Evolutionary conservation across 1,140 invertebrate genomes (phyloP).

Genomic region (Orchestia grillus): DNA sequence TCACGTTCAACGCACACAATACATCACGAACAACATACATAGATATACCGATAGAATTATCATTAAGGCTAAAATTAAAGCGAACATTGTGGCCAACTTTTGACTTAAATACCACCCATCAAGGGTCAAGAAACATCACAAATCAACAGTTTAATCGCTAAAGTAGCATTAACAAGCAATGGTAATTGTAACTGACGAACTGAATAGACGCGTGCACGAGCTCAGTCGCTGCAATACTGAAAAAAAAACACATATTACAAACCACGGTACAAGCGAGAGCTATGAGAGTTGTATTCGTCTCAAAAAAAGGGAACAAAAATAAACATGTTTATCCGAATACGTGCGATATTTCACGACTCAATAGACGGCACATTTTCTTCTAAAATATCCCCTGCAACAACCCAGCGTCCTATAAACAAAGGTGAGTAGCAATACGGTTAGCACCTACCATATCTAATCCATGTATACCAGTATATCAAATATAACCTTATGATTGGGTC

Average conservation of each 20-base stretch:
- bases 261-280: neutral
- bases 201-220: neutral
- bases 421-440: too few species aligned
- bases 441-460: too few species aligned
- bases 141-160: neutral
- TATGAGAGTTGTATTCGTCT: neutral
- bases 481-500: too few species aligned
- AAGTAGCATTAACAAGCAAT: neutral
- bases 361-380: too few species aligned
- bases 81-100: neutral
- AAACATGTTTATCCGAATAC: too few species aligned
- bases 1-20: neutral
- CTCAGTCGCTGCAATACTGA: neutral
- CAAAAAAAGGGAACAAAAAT: neutral
- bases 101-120: neutral
- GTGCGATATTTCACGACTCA: too few species aligned
- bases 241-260: neutral
- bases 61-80: conserved; percentile 2
- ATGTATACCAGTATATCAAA: too few species aligned
- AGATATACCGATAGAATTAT: neutral
- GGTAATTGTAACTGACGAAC: neutral
- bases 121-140: neutral
- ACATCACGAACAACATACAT: neutral
- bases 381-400: too few species aligned
- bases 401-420: too few species aligned